These are phyloP conservation scores for Oncorhynchus kisutch DNA, from an alignment of 2,113 vertebrate genomes.

Conservation along the genomic window DNA sequence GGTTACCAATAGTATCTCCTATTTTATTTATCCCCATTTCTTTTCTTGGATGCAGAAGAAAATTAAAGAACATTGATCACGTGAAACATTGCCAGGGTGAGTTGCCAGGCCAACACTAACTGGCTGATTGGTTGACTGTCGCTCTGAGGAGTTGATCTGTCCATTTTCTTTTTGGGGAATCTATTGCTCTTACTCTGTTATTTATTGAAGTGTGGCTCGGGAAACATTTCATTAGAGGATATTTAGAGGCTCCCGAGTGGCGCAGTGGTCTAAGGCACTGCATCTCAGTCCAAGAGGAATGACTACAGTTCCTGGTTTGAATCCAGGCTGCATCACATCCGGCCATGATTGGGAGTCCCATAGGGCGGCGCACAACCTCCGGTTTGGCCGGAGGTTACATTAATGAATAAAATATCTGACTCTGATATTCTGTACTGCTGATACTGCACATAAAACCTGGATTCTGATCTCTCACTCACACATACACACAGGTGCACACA, in stretches of 20 bases:
- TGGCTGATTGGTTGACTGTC: slow-evolving; percentile 77
- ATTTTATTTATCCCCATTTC: slow-evolving; percentile 45
- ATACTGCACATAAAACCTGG: not conserved
- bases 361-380: no score
- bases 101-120: slow-evolving; percentile 86
- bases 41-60: slow-evolving; percentile 78
- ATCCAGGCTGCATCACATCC: no score
- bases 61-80: slow-evolving; percentile 89
- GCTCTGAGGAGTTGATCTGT: slow-evolving; percentile 75
- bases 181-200: slow-evolving; percentile 54
- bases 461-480: not conserved
- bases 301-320: no score
- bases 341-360: no score
- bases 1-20: slow-evolving; percentile 70
- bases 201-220: slow-evolving; percentile 64
- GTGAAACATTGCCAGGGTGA: slow-evolving; percentile 78
- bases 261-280: no score
- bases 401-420: not conserved
- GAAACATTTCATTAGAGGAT: not conserved
- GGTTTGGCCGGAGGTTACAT: no score
- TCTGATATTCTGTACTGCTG: not conserved
- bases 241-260: no score
- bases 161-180: slow-evolving; percentile 79
- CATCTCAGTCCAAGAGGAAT: no score
- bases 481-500: not conserved